Evolutionary conservation across 2,797 vertebrate species (phyloP).

Genomic region (Spinibarbus caldwelli): DNA sequence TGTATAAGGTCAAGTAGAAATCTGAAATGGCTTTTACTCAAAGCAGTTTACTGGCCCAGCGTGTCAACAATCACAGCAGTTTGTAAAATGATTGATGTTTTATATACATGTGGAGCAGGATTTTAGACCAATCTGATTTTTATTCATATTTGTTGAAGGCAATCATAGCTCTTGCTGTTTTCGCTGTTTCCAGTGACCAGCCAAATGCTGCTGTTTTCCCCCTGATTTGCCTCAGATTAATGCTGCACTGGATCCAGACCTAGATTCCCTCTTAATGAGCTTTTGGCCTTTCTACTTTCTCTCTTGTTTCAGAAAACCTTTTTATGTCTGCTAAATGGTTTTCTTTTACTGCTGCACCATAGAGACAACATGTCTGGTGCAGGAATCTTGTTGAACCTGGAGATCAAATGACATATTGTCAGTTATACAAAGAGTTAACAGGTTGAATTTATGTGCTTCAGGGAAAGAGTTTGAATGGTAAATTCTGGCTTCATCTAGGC

Average conservation of each 20-base stretch:
- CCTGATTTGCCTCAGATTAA: slow-evolving; percentile 31
- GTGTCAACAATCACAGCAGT: not conserved
- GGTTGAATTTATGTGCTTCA: not conserved
- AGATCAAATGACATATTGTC: slow-evolving; percentile 6
- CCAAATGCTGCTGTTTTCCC: slow-evolving; percentile 29
- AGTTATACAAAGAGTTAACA: slow-evolving; percentile 20
- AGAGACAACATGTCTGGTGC: slow-evolving; percentile 5
- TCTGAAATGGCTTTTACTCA: not conserved
- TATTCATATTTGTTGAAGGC: slow-evolving; percentile 30
- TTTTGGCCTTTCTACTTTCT: slow-evolving; percentile 36
- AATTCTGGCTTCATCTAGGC: not conserved
- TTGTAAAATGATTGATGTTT: not conserved
- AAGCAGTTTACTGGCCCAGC: not conserved
- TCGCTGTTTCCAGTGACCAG: slow-evolving; percentile 3
- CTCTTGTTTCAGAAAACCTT: slow-evolving; percentile 37
- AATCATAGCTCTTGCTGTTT: slow-evolving; percentile 30
- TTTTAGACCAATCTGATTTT: not conserved
- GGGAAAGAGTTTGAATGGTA: not conserved
- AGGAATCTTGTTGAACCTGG: slow-evolving; percentile 39
- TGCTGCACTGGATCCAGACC: slow-evolving; percentile 35
- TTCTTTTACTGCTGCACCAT: slow-evolving; percentile 37
- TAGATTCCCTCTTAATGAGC: slow-evolving; percentile 56
- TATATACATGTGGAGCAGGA: no score
- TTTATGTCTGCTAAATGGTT: slow-evolving; percentile 16
- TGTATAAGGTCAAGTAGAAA: not conserved